Evolutionary conservation across 37 sponge, comb jelly and placozoan genomes (phyloP), one percentile per base, ranked within the genome.

Genomic region (Eunapius fragilis): DNA sequence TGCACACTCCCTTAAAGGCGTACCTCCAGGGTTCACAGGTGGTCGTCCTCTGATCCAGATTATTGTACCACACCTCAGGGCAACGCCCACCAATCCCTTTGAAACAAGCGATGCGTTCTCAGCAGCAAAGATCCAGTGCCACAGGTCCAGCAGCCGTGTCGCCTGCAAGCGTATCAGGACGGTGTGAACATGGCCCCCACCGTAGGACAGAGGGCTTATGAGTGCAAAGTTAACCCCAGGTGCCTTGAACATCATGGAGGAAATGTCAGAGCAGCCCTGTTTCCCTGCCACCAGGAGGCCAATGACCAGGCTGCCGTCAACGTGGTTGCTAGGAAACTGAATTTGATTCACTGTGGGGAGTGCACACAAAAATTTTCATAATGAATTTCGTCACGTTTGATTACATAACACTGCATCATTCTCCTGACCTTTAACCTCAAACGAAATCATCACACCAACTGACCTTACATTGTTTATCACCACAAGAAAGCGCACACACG

Each of bases 201-300:
- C n/a, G 36, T 26, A 17, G 25, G 23, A 22, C 27, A 81, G 69
- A 2, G 68, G 31, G 81, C 73, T 84, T 2, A 83, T 71, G 25
- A 89, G 72, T 19, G 79, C 84, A 79, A 89, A 89, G 84, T 84
- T 84, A 22, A 84, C 84, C 72, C 89, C 89, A 0, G 89, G 89
- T 27, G 72, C 31, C 17, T 79, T 22, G 31, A 58, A 84, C 74
- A 89, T 79, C 80, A 84, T 79, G 31, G 58, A 70, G 13, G 89
- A 84, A 0, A 89, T 48, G 11, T 89, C 80, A 0, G 67, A 25
- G 23, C 75, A 74, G 37, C 84, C 84, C 4, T 31, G 25, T 38
- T 89, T 83, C 26, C 68, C 49, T 50, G 50, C 78, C 25, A 89
- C 75, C 37, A 89, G 33, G 2, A 89, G 85, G 0, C 81, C 23